Conservation (phyloP, 2,888 invertebrate species). For the Campoplex nolae region DNA sequence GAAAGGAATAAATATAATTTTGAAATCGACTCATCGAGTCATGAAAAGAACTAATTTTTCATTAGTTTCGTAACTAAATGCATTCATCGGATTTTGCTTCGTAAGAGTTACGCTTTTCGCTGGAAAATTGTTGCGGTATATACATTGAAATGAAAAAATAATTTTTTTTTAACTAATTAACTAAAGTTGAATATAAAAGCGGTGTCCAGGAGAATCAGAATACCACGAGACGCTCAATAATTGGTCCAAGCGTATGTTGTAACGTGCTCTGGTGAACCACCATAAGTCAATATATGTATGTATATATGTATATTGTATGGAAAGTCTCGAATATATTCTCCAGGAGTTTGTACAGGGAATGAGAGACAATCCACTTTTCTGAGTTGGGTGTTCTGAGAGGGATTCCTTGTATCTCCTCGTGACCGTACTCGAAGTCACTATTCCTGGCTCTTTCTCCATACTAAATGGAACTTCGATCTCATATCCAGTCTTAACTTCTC, state of each 20-base stretch:
- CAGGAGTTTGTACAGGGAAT: background rate
- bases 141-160: background rate
- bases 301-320: background rate
- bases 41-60: background rate
- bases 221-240: conserved; percentile 39
- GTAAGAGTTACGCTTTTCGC: background rate
- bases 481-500: background rate
- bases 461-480: conserved; percentile 15
- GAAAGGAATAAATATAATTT: background rate
- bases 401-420: conserved; percentile 63
- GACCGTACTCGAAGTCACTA: conserved; percentile 61
- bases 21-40: background rate
- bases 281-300: conserved; percentile 1
- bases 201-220: background rate
- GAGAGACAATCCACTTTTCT: conserved; percentile 48
- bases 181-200: background rate
- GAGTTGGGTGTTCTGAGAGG: conserved; percentile 58
- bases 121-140: background rate
- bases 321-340: conserved; percentile 21
- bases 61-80: background rate
- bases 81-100: background rate
- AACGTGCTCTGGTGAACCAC: conserved; percentile 36
- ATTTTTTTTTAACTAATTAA: background rate
- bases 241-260: conserved; percentile 36
- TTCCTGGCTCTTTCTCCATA: conserved; percentile 18